Base-by-base conservation (phyloP, 1,140 invertebrate genomes). In the Papilio machaon region DNA sequence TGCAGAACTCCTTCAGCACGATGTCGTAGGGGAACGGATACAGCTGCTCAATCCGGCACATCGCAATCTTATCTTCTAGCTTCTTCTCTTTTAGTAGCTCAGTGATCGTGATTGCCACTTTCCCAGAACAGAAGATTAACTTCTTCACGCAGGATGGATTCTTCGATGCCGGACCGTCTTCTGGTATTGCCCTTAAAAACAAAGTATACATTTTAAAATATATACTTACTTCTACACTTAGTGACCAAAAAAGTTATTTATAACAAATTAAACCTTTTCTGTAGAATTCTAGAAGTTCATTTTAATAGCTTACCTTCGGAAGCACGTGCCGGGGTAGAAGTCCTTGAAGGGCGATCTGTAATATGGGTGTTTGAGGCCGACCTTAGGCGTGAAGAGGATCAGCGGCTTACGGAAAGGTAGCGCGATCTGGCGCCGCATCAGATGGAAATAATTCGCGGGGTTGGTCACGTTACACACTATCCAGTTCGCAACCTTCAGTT, bases 11-110 rank as follows among this genome's bases (percentile, higher is more conserved):
- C 64, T 95, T 86, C 81, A 96, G 95, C 2, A 98, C 91, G 38
- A 97, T 83, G 89, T 98, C 97, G 93, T 97, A 98, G 0, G 98
- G 98, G 95, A 99, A 99, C 2, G 98, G 98, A 67, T 92, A 95
- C 46, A 98, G 90, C 93, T 99, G 98, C 91, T 99, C 98, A 58
- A 99, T 94, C 82, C 98, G 95, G 46, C 95, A 91, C 83, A 99
- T 96, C 17, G 97, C 98, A 60, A 99, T 96, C 82, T 96, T 92
- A 30, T 96, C 95, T 38, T 97, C 95, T 8, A 97, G 86, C 67
- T 96, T 96, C 83, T 95, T 95, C 82, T 96, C 96, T 80, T 96
- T 95, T 13, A 97, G 93, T 75, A 96, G 96, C 64, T 96, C 96
- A 11, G 95, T 87, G 58, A 99, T 93, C 73, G 98, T 98, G 90